Base-by-base conservation (phyloP, 2,888 invertebrate genomes). In the Oxyscelio sp. region DNA sequence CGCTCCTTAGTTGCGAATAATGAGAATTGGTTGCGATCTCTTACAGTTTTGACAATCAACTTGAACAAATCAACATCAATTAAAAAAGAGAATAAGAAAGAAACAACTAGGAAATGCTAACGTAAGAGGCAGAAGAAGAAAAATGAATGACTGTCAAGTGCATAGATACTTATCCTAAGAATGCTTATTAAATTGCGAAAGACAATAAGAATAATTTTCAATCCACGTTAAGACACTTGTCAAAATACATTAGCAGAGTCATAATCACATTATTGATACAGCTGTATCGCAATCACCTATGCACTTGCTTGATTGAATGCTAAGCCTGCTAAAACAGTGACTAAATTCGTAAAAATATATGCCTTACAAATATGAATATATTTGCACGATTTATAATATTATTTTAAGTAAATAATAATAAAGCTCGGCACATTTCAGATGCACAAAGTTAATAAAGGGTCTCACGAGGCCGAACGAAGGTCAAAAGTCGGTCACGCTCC, bases 131-230 rank as follows among this genome's bases (percentile, higher is more conserved):
- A 19, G 6, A 40, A 22, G 6, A 45, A 43, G n/a, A 22, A 31
- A 58, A 58, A 19, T 19, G 17, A 70, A 24, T 31, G 24, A 56
- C 56, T 56, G 43, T 45, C 63, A 48, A 48, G 17, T 9, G 6
- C 17, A 15, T 9, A 17, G 43, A 43, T 65, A 65, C 31, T 52
- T 50, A 65, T 65, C 52, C 52, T 38, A 34, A 50, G 52, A 65
- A 8, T 38, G 15, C n/a, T 38, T 13, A 48, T n/a, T 9, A 38
- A 54, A 52, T 40, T 17, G 54, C n/a, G 13, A 43, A 70, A 58
- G 65, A 83, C 40, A 73, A 86, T 79, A 82, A 87, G 31, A 74
- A 81, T 81, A 84, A 75, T 65, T 70, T 54, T 50, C 71, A 71
- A 68, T 78, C 78, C 52, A 27, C 56, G 45, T 63, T 74, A n/a